Base-by-base conservation (phyloP, 92 coral and sea anemone genomes). In the Siderastrea siderea region DNA sequence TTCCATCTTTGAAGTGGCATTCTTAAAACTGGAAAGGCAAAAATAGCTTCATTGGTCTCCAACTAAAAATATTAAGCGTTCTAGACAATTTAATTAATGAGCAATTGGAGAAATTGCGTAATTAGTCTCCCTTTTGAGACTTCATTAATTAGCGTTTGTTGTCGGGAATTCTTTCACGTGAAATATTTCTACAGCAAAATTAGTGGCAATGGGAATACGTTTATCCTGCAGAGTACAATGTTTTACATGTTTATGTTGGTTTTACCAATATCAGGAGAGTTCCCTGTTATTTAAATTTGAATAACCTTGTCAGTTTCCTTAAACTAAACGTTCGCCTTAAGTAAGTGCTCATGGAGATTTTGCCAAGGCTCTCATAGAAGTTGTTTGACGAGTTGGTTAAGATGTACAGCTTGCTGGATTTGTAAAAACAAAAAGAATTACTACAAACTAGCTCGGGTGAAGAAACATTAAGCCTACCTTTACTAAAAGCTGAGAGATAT, bases 391-490 rank as follows among this genome's bases (percentile, higher is more conserved):
- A 26, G 38, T 26, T 26, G 38, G 38, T 26, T 26, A 26, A 26
- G 38, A 26, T 26, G 0, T 26, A 26, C 0, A 26, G 38, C 38
- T 26, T 26, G 38, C 38, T 26, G 38, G 38, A 44, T 45, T 5
- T 44, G 73, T 45, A 4, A 3, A 68, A 68, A 68, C 46, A 44
- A 12, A 49, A 46, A 48, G 7, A 1, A 16, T 48, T n/a, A 63
- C 16, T 19, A 15, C 13, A 26, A 45, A 5, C 8, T 8, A 46
- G 3, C 54, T n/a, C 8, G 2, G 17, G 47, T n/a, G 48, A 45
- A 82, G 10, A 26, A 6, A 51, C 38, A 26, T 26, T 14, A 67
- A 58, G 75, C 86, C 65, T 57, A 82, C 86, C 86, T 82, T 82
- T 43, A 57, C 38, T 52, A 55, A 68, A 47, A 2, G 19, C 68